A percentile compares a stretch with the other conserved stretches of the same genome.
phyloP scores from a whole-genome alignment of 1,140 invertebrate genomes.

The Sinella curviseta region DNA sequence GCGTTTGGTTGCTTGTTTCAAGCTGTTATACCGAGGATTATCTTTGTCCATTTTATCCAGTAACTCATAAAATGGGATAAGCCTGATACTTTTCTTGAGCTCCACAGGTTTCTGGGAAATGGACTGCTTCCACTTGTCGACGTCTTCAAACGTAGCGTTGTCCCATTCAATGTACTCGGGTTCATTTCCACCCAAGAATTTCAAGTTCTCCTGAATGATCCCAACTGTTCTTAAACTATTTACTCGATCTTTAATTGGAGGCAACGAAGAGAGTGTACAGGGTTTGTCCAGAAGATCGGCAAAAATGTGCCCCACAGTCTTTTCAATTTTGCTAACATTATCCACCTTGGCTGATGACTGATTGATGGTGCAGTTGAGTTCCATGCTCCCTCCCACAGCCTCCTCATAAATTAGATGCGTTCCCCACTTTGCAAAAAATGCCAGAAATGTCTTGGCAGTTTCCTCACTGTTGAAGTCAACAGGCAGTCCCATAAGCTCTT shows the following conservation, averaged over 20 bases:
- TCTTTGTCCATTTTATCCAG: background rate
- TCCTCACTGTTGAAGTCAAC: background rate
- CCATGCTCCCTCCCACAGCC: background rate
- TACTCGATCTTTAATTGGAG: background rate
- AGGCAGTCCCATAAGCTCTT: background rate
- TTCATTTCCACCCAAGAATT: background rate
- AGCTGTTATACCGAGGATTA: background rate
- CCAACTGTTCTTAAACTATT: background rate
- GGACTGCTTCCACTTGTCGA: background rate
- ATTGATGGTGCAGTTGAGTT: background rate
- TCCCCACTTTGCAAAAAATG: background rate
- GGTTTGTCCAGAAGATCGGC: too few relatives aligned
- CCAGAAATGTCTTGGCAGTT: background rate
- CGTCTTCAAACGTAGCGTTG: background rate
- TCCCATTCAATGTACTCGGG: background rate
- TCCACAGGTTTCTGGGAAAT: background rate
- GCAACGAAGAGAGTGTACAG: background rate
- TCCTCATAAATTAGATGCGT: background rate
- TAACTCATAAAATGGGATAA: background rate
- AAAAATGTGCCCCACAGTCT: background rate
- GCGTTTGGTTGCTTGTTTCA: background rate
- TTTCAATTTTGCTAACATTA: background rate
- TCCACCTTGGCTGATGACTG: background rate
- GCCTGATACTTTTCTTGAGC: background rate
- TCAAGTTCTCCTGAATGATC: background rate